These are phyloP conservation scores for Heterocephalus glaber DNA, from an alignment of 2,113 vertebrate species.

Conservation along the genomic window DNA sequence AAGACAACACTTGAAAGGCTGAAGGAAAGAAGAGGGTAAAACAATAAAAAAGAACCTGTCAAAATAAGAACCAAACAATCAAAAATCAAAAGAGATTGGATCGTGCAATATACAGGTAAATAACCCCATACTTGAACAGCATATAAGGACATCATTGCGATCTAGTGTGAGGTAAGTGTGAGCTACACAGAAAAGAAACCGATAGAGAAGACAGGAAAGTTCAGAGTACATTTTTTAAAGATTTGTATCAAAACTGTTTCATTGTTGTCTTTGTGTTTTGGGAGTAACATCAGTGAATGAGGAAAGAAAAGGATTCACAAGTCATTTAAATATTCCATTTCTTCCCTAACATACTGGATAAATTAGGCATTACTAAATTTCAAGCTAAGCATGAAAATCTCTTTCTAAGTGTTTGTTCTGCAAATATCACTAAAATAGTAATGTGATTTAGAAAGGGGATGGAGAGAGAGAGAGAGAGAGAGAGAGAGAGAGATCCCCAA, in stretches of 20 bases:
- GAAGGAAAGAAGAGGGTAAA: neutral
- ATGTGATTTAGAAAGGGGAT: neutral
- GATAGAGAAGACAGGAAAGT: neutral
- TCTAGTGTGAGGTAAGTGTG: neutral
- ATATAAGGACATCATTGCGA: neutral
- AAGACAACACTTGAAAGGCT: neutral
- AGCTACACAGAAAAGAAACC: neutral
- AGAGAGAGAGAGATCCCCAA: neutral
- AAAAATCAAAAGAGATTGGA: neutral
- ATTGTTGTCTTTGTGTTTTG: neutral
- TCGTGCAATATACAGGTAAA: neutral
- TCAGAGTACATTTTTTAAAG: neutral
- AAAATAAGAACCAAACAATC: constrained; percentile 8
- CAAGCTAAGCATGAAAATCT: constrained; percentile 58
- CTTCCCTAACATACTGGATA: constrained; percentile 12
- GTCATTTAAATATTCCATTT: constrained; percentile 26
- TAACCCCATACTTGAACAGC: neutral
- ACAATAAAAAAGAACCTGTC: constrained; percentile 1
- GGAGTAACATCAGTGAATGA: neutral
- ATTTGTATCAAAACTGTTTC: constrained; percentile 14
- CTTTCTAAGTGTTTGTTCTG: constrained; percentile 33
- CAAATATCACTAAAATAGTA: constrained; percentile 2
- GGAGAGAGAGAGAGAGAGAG: neutral
- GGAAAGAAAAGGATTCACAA: neutral
- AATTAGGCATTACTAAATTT: constrained; percentile 6